Evolutionary conservation across 2,113 vertebrate species (phyloP).

Genomic region (Tapirus terrestris): DNA sequence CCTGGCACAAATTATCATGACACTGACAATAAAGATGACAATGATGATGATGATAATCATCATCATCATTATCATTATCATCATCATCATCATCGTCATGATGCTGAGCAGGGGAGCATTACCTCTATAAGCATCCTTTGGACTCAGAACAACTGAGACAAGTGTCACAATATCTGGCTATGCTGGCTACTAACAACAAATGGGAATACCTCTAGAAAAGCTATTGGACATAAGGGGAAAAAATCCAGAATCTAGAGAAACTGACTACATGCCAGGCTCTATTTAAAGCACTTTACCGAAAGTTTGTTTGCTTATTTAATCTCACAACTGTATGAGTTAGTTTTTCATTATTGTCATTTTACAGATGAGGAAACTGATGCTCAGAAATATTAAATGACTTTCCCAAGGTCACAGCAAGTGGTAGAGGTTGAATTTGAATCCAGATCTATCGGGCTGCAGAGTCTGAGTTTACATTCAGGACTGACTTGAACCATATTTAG

Average conservation of each 20-base stretch:
- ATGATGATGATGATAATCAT: no score
- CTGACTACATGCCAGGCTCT: background rate
- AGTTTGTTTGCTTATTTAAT: background rate
- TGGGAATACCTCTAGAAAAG: no score
- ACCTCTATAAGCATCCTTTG: no score
- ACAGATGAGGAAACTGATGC: background rate
- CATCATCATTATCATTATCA: background rate
- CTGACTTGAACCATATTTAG: background rate
- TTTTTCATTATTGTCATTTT: background rate
- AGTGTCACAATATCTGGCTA: no score
- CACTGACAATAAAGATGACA: background rate
- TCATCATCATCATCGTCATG: background rate
- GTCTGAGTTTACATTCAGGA: background rate
- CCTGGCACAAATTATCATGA: background rate
- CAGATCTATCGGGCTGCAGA: background rate
- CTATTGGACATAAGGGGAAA: no score
- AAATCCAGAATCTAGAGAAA: background rate
- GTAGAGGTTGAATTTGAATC: background rate
- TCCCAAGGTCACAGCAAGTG: background rate
- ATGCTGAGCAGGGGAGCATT: no score
- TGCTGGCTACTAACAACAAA: no score
- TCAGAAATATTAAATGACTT: background rate
- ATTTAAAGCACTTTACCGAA: background rate
- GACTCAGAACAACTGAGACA: no score
- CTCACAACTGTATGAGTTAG: background rate